phyloP scores from a whole-genome alignment of 2,888 invertebrate genomes.

The Plusia festucae region DNA sequence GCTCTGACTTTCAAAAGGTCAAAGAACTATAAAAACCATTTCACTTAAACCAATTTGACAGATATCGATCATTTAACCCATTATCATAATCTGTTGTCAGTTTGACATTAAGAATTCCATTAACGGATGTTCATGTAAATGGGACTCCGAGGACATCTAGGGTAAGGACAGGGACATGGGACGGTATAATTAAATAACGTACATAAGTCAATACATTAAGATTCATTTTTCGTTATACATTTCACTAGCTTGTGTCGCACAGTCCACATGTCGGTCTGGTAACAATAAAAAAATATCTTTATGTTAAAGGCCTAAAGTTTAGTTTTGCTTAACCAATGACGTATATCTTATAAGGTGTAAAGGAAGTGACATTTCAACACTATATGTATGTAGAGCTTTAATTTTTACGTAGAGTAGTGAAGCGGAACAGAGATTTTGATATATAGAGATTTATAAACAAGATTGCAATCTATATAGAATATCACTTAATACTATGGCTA shows the following conservation, averaged over 20 bases:
- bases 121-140: slow-evolving; percentile 23
- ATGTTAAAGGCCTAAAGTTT: not conserved
- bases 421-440: not conserved
- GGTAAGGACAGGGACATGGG: slow-evolving; percentile 30
- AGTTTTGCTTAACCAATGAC: not conserved
- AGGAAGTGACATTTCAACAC: slow-evolving; percentile 8
- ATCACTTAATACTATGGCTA: too few species aligned
- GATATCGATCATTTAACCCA: not conserved
- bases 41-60: not conserved
- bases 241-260: not conserved
- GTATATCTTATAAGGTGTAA: not conserved
- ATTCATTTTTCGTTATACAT: not conserved
- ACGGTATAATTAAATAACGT: slow-evolving; percentile 5
- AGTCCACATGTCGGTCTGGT: not conserved
- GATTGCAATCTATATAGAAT: too few species aligned
- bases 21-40: not conserved
- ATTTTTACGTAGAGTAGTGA: not conserved
- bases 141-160: slow-evolving; percentile 23
- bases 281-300: not conserved
- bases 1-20: not conserved
- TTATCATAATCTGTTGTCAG: slow-evolving; percentile 18
- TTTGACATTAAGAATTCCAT: slow-evolving; percentile 42
- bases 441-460: not conserved
- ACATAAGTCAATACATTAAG: not conserved
- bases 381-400: slow-evolving; percentile 3